Evolutionary conservation across 2,113 vertebrate species (phyloP).

Genomic region (Menidia beryllina): DNA sequence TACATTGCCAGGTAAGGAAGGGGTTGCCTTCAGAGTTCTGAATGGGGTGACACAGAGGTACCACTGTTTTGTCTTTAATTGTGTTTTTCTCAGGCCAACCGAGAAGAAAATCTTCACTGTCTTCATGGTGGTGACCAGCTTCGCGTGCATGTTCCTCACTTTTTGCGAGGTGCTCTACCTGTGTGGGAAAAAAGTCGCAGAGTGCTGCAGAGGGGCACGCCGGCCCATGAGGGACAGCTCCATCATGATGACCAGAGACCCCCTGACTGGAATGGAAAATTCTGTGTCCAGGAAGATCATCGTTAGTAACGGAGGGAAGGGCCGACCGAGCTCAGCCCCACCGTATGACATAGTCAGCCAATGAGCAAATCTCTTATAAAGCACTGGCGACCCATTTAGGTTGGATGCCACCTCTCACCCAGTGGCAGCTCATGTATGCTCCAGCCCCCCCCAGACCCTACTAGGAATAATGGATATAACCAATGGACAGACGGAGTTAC

Average conservation of each 20-base stretch:
- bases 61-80: not conserved
- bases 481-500: too few relatives aligned
- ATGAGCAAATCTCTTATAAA: not conserved
- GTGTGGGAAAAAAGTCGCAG: conserved; percentile 83
- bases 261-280: conserved; percentile 41
- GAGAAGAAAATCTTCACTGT: conserved; percentile 93
- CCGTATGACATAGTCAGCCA: conserved; percentile 33
- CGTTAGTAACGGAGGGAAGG: conserved; percentile 5
- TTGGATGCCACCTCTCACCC: too few relatives aligned
- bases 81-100: conserved; percentile 78
- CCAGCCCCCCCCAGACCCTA: too few relatives aligned
- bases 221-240: not conserved
- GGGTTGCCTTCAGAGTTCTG: not conserved
- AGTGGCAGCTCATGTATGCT: too few relatives aligned
- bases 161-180: conserved; percentile 87
- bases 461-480: too few relatives aligned
- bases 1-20: conserved; percentile 83
- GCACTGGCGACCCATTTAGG: too few relatives aligned
- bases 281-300: conserved; percentile 7
- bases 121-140: conserved; percentile 89
- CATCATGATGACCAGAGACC: conserved; percentile 43
- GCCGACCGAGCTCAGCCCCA: conserved; percentile 34
- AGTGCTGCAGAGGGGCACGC: conserved; percentile 46
- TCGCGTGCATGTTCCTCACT: conserved; percentile 86
- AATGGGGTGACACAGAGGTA: not conserved